Conservation (phyloP, 2,797 vertebrate genomes). For the Crenichthys baileyi region DNA sequence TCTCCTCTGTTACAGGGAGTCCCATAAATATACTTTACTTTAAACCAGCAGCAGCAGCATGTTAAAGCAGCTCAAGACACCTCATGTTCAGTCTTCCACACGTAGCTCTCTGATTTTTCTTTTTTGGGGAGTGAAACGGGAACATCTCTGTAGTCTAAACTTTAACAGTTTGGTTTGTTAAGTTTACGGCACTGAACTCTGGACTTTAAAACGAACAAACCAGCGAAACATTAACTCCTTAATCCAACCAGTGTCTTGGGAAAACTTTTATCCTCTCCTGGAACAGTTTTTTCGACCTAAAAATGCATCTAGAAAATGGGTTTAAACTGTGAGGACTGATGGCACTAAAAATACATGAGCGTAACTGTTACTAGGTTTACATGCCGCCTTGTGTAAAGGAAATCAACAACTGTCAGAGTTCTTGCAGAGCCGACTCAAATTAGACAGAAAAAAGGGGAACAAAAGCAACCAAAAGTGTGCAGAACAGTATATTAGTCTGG, state of each 20-base stretch:
- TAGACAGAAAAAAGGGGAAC: not conserved
- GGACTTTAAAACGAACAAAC: constrained; percentile 10
- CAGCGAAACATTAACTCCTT: constrained; percentile 26
- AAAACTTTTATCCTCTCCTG: not conserved
- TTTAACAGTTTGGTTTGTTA: not conserved
- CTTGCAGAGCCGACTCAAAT: not conserved
- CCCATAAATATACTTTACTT: not conserved
- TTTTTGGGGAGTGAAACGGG: not conserved
- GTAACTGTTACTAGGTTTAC: not conserved
- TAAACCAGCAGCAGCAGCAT: constrained; percentile 21
- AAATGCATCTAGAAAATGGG: too few species aligned
- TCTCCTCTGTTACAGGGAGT: constrained; percentile 16
- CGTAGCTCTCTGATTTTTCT: constrained; percentile 12
- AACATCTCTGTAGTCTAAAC: not conserved
- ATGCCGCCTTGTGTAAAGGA: not conserved
- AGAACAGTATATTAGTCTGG: not conserved
- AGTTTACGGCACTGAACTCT: constrained; percentile 31
- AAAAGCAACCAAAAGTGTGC: not conserved
- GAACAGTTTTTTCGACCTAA: not conserved
- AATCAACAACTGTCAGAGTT: not conserved
- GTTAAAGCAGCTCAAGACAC: constrained; percentile 11
- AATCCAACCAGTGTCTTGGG: not conserved
- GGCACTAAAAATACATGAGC: not conserved
- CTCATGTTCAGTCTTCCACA: constrained; percentile 58
- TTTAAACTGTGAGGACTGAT: not conserved